Conservation (phyloP, 2,113 vertebrate species). For the Odocoileus hemionus region DNA sequence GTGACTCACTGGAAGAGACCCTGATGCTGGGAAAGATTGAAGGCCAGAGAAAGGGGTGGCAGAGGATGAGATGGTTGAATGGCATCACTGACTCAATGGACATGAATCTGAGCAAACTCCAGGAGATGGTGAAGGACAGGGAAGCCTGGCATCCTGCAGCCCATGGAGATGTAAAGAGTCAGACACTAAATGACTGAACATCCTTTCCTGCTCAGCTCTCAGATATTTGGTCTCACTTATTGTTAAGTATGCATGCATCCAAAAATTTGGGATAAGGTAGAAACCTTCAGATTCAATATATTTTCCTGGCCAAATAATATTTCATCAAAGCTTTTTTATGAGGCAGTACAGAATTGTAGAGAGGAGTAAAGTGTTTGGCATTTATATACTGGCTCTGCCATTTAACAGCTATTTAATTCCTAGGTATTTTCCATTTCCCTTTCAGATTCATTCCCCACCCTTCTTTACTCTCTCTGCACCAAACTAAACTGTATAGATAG, state of each 20-base stretch:
- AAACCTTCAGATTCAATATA: slow-evolving; percentile 31
- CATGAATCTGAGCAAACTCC: not conserved
- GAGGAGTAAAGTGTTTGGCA: not conserved
- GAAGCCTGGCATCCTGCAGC: not conserved
- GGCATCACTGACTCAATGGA: not conserved
- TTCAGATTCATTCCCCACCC: not conserved
- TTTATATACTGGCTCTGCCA: not conserved
- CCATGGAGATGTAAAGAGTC: not conserved
- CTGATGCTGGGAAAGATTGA: not conserved
- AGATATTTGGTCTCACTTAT: not conserved
- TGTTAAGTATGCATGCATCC: not conserved
- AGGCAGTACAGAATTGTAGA: not conserved
- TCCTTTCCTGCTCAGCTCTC: not conserved
- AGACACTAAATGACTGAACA: not conserved
- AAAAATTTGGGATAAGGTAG: not conserved
- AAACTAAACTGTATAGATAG: not conserved
- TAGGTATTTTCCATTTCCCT: slow-evolving; percentile 20
- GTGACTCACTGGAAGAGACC: not conserved
- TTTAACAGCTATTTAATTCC: slow-evolving; percentile 1
- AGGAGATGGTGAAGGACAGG: not conserved
- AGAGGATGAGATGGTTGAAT: not conserved
- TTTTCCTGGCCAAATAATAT: slow-evolving; percentile 6
- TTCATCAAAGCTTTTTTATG: not conserved
- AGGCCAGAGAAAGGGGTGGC: not conserved
- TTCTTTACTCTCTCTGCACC: not conserved